Evolutionary conservation across 2,888 invertebrate species (phyloP).

Genomic region (Margaritifera margaritifera): DNA sequence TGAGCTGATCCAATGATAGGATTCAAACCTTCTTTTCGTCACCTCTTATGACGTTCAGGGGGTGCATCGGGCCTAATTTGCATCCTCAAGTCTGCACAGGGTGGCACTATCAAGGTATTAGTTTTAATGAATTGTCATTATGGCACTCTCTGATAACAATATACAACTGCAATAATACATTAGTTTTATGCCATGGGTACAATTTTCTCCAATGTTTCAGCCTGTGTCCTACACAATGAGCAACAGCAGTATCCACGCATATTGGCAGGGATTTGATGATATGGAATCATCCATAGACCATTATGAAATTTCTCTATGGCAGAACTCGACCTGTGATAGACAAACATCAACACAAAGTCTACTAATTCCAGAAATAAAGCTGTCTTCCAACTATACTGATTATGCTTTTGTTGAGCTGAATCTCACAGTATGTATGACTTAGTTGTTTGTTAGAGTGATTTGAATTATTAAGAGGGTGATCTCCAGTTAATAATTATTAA

Average conservation of each 20-base stretch:
- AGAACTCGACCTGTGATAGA: constrained; percentile 18
- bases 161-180: too few species aligned
- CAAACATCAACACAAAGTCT: neutral
- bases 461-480: too few species aligned
- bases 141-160: too few species aligned
- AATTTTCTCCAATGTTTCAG: constrained; percentile 16
- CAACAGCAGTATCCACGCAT: constrained; percentile 16
- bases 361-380: constrained; percentile 15
- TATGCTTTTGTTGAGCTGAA: constrained; percentile 30
- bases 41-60: too few species aligned
- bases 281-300: constrained; percentile 29
- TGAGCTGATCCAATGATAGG: too few species aligned
- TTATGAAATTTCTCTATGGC: constrained; percentile 29
- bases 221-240: constrained; percentile 28
- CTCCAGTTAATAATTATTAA: too few species aligned
- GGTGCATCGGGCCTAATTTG: too few species aligned
- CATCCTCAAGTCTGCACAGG: too few species aligned
- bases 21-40: too few species aligned
- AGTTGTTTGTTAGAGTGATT: too few species aligned
- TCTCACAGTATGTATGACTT: constrained; percentile 15
- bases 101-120: too few species aligned
- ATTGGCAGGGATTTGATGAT: constrained; percentile 38
- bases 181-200: neutral
- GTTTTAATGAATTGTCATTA: too few species aligned
- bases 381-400: constrained; percentile 16